Conservation (phyloP, 2,113 vertebrate genomes). For the Urocitellus parryii region DNA sequence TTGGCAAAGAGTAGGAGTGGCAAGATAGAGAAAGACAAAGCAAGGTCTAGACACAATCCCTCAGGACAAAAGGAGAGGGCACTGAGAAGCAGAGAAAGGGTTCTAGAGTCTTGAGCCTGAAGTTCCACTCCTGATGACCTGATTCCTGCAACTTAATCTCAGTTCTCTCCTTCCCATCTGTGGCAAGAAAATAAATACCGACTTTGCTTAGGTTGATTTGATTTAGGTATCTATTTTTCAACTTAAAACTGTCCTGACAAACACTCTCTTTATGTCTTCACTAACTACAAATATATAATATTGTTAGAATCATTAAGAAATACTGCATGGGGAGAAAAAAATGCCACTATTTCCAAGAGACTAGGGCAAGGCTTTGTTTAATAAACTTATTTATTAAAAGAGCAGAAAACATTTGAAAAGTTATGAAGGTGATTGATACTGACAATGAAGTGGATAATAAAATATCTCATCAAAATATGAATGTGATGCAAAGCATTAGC, state of each 20-base stretch:
- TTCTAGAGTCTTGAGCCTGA: background rate
- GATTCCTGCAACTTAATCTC: background rate
- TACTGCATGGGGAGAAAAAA: background rate
- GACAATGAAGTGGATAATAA: constrained; percentile 34
- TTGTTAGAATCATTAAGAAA: constrained; percentile 23
- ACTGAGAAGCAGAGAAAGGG: background rate
- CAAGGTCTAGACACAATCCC: background rate
- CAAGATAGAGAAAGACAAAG: background rate
- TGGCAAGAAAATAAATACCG: background rate
- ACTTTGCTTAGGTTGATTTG: background rate
- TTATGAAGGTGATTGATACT: constrained; percentile 11
- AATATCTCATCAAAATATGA: constrained; percentile 37
- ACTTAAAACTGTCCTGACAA: constrained; percentile 17
- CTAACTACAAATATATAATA: constrained; percentile 46
- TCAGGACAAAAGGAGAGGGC: background rate
- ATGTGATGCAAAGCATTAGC: constrained; percentile 29
- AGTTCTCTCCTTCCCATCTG: background rate
- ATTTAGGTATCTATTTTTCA: constrained; percentile 11
- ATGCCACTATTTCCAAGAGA: constrained; percentile 25
- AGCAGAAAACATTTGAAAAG: constrained; percentile 33
- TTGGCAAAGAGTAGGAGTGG: background rate
- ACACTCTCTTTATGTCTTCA: background rate
- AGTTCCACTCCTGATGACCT: background rate
- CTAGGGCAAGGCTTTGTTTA: background rate
- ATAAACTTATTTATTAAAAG: constrained; percentile 37